phyloP scores from a whole-genome alignment of 2,888 invertebrate species.

The Sarcophaga variegata region DNA sequence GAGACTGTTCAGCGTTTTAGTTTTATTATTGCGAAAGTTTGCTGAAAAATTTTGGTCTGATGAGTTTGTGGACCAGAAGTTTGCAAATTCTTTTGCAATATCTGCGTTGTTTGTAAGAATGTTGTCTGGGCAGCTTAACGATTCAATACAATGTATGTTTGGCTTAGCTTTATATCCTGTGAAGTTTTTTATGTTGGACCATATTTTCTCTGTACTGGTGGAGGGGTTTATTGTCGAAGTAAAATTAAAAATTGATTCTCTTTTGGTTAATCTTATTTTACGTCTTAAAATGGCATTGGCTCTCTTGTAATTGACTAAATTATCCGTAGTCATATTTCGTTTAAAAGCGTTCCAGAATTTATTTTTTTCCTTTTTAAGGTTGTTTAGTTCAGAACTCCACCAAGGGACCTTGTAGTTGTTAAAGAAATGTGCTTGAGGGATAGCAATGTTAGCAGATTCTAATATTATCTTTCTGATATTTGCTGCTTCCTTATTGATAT shows the following conservation, averaged over 20 bases:
- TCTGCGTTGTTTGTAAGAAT: neutral
- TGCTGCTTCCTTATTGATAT: slow-evolving; percentile 41
- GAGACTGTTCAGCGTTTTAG: neutral
- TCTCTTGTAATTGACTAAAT: slow-evolving; percentile 44
- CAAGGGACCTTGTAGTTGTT: neutral
- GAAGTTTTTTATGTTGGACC: slow-evolving; percentile 31
- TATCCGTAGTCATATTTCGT: neutral
- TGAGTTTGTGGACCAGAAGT: neutral
- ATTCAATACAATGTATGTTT: neutral
- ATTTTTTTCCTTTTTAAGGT: slow-evolving; percentile 26
- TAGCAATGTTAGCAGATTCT: slow-evolving; percentile 39
- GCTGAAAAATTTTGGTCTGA: neutral
- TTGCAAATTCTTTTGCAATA: neutral
- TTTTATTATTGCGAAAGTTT: slow-evolving; percentile 1
- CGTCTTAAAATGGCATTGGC: slow-evolving; percentile 35
- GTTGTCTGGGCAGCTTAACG: neutral
- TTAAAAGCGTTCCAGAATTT: no score
- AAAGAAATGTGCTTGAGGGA: slow-evolving; percentile 25
- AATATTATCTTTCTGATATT: slow-evolving; percentile 46
- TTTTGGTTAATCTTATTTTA: slow-evolving; percentile 42
- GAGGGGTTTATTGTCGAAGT: slow-evolving; percentile 47
- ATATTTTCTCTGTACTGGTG: slow-evolving; percentile 36
- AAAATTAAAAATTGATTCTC: slow-evolving; percentile 6
- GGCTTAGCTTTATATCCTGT: neutral
- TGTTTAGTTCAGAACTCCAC: slow-evolving; percentile 35